Evolutionary conservation across 2,888 invertebrate genomes (phyloP).

Genomic region (Leuctra nigra): DNA sequence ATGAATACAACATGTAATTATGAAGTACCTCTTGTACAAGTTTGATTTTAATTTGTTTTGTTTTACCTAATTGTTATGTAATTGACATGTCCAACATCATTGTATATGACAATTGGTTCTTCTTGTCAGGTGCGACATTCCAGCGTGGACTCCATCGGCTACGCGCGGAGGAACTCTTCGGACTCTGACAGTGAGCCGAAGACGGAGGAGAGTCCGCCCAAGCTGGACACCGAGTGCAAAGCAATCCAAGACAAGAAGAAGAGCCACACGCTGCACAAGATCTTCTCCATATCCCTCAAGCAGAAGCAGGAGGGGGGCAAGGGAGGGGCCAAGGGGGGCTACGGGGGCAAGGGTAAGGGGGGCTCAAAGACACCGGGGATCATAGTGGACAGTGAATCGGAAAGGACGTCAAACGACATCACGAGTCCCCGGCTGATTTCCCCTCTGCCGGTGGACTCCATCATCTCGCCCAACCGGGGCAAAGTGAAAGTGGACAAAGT

Average conservation of each 20-base stretch:
- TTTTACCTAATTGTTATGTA: too few relatives aligned
- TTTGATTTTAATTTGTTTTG: too few relatives aligned
- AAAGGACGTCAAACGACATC: conserved; percentile 37
- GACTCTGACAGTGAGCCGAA: conserved; percentile 30
- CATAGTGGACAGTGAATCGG: conserved; percentile 56
- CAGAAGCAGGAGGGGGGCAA: conserved; percentile 30
- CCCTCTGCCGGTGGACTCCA: conserved; percentile 35
- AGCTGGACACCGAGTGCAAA: conserved; percentile 45
- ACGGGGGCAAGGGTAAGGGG: conserved; percentile 55
- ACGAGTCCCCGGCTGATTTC: conserved; percentile 34
- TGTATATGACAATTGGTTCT: too few relatives aligned
- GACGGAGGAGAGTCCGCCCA: conserved; percentile 40
- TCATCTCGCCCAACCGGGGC: background rate
- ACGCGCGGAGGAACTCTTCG: conserved; percentile 12
- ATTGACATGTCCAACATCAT: too few relatives aligned
- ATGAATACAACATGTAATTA: too few relatives aligned
- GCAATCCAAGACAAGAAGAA: conserved; percentile 62
- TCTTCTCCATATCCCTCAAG: conserved; percentile 43
- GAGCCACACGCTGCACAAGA: conserved; percentile 56
- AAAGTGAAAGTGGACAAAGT: conserved; percentile 1
- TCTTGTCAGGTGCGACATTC: too few relatives aligned
- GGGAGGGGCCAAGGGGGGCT: conserved; percentile 36
- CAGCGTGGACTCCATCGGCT: conserved; percentile 13
- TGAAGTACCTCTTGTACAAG: too few relatives aligned
- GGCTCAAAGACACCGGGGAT: conserved; percentile 48